These are phyloP conservation scores for Tyto alba DNA, from an alignment of 2,113 vertebrate genomes.

Conservation along the genomic window DNA sequence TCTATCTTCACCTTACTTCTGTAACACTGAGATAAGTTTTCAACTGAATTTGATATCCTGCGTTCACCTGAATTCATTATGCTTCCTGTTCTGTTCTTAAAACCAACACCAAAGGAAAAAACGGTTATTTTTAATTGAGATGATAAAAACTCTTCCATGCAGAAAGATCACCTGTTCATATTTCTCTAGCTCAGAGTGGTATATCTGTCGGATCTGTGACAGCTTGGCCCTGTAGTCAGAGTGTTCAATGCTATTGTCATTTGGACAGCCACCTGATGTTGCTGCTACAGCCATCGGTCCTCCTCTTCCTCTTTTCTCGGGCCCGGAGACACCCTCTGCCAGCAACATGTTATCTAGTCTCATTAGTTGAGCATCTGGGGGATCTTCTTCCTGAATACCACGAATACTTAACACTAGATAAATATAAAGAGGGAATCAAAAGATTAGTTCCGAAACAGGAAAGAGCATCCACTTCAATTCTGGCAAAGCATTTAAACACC, in stretches of 20 bases:
- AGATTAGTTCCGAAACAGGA: not conserved
- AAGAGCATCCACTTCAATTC: not conserved
- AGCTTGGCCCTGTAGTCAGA: slow-evolving; percentile 92
- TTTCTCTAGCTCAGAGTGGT: slow-evolving; percentile 92
- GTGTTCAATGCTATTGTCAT: slow-evolving; percentile 88
- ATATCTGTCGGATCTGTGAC: slow-evolving; percentile 88
- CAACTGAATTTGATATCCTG: not conserved
- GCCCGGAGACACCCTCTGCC: slow-evolving; percentile 86
- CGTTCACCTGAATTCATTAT: not conserved
- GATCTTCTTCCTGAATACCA: slow-evolving; percentile 84
- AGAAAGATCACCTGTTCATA: slow-evolving; percentile 87
- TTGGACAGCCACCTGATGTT: slow-evolving; percentile 83
- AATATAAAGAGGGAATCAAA: slow-evolving; percentile 22
- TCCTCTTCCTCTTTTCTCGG: slow-evolving; percentile 83
- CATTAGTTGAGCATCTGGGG: slow-evolving; percentile 86
- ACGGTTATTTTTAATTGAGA: slow-evolving; percentile 40
- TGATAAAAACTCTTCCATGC: slow-evolving; percentile 65
- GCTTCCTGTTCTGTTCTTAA: not conserved
- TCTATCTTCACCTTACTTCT: not conserved
- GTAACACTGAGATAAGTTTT: not conserved
- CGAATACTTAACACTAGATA: slow-evolving; percentile 82
- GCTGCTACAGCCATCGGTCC: slow-evolving; percentile 81
- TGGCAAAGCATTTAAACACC: not conserved
- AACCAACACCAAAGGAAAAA: slow-evolving; percentile 30
- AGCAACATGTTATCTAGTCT: slow-evolving; percentile 88